These are phyloP conservation scores for Phrynocephalus vlangalii DNA, from an alignment of 2,797 vertebrate genomes.

Conservation along the genomic window DNA sequence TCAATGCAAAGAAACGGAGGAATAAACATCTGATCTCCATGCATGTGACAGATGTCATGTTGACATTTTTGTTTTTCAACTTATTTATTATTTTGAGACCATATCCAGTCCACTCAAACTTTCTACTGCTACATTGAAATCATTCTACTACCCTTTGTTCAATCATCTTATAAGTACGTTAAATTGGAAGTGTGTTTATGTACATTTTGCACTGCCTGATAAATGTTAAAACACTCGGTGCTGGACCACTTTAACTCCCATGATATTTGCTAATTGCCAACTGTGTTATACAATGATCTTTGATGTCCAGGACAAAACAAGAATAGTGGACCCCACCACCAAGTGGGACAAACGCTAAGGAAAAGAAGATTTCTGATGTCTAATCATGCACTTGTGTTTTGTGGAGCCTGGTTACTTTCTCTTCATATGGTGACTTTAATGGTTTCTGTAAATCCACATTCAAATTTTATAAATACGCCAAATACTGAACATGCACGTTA, in stretches of 20 bases:
- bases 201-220: not conserved
- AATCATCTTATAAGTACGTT: not conserved
- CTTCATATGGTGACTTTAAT: not conserved
- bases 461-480: not conserved
- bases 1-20: slow-evolving; percentile 9
- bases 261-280: not conserved
- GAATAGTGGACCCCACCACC: too few relatives aligned
- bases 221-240: not conserved
- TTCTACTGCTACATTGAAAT: not conserved
- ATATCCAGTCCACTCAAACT: not conserved
- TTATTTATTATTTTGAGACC: too few relatives aligned
- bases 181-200: not conserved
- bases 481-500: not conserved
- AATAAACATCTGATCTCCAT: slow-evolving; percentile 11
- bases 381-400: not conserved
- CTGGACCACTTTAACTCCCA: not conserved
- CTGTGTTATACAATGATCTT: not conserved
- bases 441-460: not conserved
- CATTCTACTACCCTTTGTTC: not conserved
- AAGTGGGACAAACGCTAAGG: too few relatives aligned
- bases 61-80: not conserved
- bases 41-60: slow-evolving; percentile 22
- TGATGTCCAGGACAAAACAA: too few relatives aligned
- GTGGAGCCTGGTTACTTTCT: not conserved
- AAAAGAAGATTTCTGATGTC: not conserved